A percentile compares a stretch with the other conserved stretches of the same genome.
Conservation (phyloP, 1,140 invertebrate species). For the Cydia amplana region DNA sequence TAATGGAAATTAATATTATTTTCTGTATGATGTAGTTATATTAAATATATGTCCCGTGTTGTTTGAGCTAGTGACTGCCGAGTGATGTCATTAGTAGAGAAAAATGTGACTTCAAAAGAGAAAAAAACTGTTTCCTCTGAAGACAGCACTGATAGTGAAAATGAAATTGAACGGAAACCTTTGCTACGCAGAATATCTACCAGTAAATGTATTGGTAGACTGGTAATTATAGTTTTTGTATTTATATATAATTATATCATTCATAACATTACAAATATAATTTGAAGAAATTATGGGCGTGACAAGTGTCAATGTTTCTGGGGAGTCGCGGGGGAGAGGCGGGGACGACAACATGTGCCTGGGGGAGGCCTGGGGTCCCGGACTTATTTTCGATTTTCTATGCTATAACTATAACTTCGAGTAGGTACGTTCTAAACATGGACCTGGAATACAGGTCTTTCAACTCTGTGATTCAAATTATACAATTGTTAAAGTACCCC, state of each 20-base stretch:
- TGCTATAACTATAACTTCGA: background rate
- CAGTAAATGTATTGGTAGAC: slow-evolving; percentile 71
- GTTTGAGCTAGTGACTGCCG: slow-evolving; percentile 55
- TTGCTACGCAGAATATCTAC: slow-evolving; percentile 69
- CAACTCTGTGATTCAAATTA: too few species aligned
- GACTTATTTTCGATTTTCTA: background rate
- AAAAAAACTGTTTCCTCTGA: slow-evolving; percentile 58
- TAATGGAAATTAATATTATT: slow-evolving; percentile 65
- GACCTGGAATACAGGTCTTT: background rate
- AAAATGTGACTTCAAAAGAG: slow-evolving; percentile 48
- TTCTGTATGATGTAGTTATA: slow-evolving; percentile 75
- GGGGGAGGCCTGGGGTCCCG: too few species aligned
- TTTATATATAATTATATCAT: background rate
- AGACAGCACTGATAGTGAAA: slow-evolving; percentile 73
- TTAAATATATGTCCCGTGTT: slow-evolving; percentile 60
- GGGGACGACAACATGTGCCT: background rate
- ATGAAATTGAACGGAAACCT: slow-evolving; percentile 68
- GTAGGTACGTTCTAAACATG: background rate
- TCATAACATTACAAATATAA: slow-evolving; percentile 38
- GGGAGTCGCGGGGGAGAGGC: background rate
- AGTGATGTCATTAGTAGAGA: slow-evolving; percentile 68
- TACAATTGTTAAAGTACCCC: too few species aligned
- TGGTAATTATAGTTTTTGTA: slow-evolving; percentile 55
- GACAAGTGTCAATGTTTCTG: slow-evolving; percentile 20
- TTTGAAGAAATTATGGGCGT: slow-evolving; percentile 18